phyloP scores from a whole-genome alignment of 2,888 invertebrate genomes.

The Erebia aethiops region DNA sequence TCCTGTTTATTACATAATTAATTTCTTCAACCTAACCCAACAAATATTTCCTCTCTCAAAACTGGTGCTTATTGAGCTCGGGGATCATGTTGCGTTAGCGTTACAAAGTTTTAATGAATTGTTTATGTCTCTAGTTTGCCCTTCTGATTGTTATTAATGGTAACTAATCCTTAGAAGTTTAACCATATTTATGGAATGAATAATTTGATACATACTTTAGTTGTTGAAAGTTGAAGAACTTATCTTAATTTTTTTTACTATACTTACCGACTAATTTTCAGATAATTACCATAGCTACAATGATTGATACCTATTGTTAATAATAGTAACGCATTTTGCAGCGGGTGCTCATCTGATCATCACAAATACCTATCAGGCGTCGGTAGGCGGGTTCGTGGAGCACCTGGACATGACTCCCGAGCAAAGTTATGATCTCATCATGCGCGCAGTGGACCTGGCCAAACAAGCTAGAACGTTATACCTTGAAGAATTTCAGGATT shows the following conservation, averaged over 20 bases:
- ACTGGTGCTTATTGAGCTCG: slow-evolving; percentile 62
- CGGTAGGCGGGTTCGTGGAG: slow-evolving; percentile 88
- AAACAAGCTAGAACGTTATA: slow-evolving; percentile 86
- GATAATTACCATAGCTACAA: too few relatives aligned
- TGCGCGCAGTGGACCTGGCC: slow-evolving; percentile 88
- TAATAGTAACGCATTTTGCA: slow-evolving; percentile 59
- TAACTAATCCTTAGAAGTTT: slow-evolving; percentile 57
- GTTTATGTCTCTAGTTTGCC: slow-evolving; percentile 71
- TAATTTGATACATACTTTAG: slow-evolving; percentile 40
- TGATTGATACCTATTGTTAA: too few relatives aligned
- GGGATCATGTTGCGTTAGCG: slow-evolving; percentile 63
- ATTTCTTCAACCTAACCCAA: slow-evolving; percentile 66
- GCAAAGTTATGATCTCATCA: slow-evolving; percentile 88
- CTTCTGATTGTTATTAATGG: slow-evolving; percentile 64
- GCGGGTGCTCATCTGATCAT: slow-evolving; percentile 94
- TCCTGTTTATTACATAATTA: slow-evolving; percentile 78
- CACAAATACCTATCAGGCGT: slow-evolving; percentile 96
- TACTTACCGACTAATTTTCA: too few relatives aligned
- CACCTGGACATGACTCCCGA: slow-evolving; percentile 87
- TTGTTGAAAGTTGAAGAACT: too few relatives aligned
- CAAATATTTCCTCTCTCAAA: slow-evolving; percentile 57
- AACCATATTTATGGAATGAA: slow-evolving; percentile 69
- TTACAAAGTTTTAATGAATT: slow-evolving; percentile 77
- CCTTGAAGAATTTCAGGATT: slow-evolving; percentile 80
- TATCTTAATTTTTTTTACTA: too few relatives aligned